These are phyloP conservation scores for Megaceryle alcyon DNA, from an alignment of 2,797 vertebrate genomes.

Conservation along the genomic window DNA sequence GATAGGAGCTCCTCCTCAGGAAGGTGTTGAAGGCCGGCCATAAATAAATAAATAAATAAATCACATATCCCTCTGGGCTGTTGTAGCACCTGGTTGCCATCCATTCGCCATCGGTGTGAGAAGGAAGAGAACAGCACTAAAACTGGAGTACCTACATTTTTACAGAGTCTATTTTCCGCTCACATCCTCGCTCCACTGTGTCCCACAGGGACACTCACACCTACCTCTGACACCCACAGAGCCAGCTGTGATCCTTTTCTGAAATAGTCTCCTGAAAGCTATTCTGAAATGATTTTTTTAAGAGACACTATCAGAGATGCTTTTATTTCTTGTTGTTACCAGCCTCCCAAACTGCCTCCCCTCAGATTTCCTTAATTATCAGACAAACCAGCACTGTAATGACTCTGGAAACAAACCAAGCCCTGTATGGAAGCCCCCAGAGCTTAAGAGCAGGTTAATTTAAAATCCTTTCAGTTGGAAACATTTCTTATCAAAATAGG, in stretches of 20 bases:
- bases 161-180: neutral
- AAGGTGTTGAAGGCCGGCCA: neutral
- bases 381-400: neutral
- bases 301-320: neutral
- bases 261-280: neutral
- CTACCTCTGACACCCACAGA: neutral
- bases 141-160: neutral
- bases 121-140: neutral
- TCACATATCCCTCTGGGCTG: neutral
- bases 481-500: neutral
- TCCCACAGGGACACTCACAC: slow-evolving; percentile 8
- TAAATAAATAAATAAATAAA: neutral
- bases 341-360: neutral
- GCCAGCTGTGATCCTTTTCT: neutral
- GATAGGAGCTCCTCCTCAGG: neutral
- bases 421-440: neutral
- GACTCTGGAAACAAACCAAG: neutral
- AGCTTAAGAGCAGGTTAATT: neutral
- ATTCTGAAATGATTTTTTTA: neutral
- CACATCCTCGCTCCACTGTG: neutral
- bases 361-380: slow-evolving; percentile 25
- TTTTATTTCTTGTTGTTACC: neutral
- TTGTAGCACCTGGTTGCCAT: neutral
- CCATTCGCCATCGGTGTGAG: neutral
- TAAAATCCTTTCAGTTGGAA: neutral